phyloP scores from a whole-genome alignment of 2,113 vertebrate species.

The Platysteira castanea region DNA sequence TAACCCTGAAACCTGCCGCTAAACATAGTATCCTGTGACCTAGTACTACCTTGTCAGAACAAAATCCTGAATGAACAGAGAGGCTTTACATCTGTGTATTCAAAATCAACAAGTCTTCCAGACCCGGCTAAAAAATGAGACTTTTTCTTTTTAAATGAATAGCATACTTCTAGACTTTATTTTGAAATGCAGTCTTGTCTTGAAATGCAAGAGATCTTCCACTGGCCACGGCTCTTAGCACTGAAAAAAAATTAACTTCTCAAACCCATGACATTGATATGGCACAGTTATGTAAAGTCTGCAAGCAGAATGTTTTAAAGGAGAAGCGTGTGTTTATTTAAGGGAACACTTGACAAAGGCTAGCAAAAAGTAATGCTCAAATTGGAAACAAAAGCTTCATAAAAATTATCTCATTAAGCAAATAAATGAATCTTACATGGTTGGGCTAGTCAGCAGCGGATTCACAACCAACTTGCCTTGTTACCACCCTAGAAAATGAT shows the following conservation, averaged over 20 bases:
- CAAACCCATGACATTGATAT: neutral
- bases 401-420: neutral
- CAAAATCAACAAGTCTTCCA: neutral
- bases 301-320: neutral
- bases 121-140: neutral
- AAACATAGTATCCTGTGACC: constrained; percentile 34
- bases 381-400: neutral
- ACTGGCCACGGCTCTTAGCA: neutral
- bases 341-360: neutral
- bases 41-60: neutral
- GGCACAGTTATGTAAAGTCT: neutral
- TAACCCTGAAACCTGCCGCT: constrained; percentile 4
- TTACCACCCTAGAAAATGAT: neutral
- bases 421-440: neutral
- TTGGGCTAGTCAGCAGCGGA: neutral
- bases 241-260: neutral
- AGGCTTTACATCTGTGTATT: neutral
- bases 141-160: neutral
- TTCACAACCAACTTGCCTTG: neutral
- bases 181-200: neutral
- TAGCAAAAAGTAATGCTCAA: neutral
- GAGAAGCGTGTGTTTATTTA: neutral
- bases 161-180: neutral
- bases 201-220: neutral
- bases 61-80: constrained; percentile 20